These are phyloP conservation scores for Sebastes trivittatus DNA, from an alignment of 2,797 vertebrate genomes.

Conservation along the genomic window DNA sequence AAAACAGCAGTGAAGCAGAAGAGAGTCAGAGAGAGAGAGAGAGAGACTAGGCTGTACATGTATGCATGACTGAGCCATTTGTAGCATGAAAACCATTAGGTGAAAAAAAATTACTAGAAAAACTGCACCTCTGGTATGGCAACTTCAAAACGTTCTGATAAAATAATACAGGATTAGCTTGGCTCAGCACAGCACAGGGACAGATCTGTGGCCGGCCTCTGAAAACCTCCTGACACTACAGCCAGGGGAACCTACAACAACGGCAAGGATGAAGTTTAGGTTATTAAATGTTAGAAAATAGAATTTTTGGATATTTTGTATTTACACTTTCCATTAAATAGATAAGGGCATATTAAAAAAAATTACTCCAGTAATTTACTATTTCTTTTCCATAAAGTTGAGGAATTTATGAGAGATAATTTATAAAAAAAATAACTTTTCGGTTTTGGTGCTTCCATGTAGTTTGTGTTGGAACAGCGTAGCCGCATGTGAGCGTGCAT, in stretches of 20 bases:
- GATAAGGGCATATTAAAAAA: neutral
- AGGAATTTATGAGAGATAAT: neutral
- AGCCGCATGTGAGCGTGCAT: too few relatives aligned
- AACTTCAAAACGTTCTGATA: neutral
- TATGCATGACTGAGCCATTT: constrained; percentile 58
- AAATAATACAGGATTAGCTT: constrained; percentile 11
- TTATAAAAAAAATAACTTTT: neutral
- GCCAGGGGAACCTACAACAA: neutral
- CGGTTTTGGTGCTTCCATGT: too few relatives aligned
- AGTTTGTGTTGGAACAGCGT: too few relatives aligned
- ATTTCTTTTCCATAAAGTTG: neutral
- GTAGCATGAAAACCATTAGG: constrained; percentile 54
- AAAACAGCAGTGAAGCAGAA: neutral
- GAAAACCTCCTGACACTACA: neutral
- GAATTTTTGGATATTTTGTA: neutral
- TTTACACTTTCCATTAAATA: neutral
- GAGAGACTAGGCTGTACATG: neutral
- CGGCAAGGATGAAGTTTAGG: neutral
- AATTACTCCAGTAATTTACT: neutral
- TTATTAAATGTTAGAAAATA: neutral
- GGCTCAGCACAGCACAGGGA: neutral
- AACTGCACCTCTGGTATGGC: constrained; percentile 42
- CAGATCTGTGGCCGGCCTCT: neutral
- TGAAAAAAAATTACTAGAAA: constrained; percentile 40
- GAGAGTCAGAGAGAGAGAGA: neutral